phyloP scores from a whole-genome alignment of 2,113 vertebrate genomes.

The Penelope pileata region DNA sequence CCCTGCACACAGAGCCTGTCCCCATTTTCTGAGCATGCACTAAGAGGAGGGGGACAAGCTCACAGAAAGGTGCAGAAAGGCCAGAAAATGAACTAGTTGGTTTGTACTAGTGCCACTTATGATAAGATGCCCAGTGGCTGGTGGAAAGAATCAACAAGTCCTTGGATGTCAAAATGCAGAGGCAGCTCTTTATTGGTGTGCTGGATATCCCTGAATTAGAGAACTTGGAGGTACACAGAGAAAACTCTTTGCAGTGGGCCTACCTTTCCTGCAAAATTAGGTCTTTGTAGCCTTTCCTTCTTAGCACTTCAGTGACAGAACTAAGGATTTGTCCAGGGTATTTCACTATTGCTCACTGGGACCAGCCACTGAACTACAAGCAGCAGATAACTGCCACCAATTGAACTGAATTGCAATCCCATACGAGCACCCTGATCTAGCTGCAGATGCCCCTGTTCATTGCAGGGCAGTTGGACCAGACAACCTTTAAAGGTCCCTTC shows the following conservation, averaged over 20 bases:
- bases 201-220: constrained; percentile 60
- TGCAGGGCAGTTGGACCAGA: too few species aligned
- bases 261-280: background rate
- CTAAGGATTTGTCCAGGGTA: background rate
- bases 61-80: constrained; percentile 71
- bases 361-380: background rate
- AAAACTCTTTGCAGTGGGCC: background rate
- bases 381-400: background rate
- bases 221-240: constrained; percentile 55
- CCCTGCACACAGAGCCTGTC: background rate
- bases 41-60: background rate
- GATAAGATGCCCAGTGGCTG: constrained; percentile 72
- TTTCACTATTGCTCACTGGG: background rate
- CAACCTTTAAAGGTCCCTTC: too few species aligned
- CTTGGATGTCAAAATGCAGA: constrained; percentile 60
- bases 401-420: background rate
- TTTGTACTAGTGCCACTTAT: too few species aligned
- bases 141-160: constrained; percentile 64
- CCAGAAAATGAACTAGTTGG: constrained; percentile 61
- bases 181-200: constrained; percentile 64
- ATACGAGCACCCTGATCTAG: too few species aligned
- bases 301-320: background rate
- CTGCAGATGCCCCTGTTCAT: too few species aligned
- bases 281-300: background rate
- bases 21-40: background rate